These are phyloP conservation scores for Drosophila mojavensis DNA, from an alignment of 1,140 invertebrate genomes.

Conservation along the genomic window DNA sequence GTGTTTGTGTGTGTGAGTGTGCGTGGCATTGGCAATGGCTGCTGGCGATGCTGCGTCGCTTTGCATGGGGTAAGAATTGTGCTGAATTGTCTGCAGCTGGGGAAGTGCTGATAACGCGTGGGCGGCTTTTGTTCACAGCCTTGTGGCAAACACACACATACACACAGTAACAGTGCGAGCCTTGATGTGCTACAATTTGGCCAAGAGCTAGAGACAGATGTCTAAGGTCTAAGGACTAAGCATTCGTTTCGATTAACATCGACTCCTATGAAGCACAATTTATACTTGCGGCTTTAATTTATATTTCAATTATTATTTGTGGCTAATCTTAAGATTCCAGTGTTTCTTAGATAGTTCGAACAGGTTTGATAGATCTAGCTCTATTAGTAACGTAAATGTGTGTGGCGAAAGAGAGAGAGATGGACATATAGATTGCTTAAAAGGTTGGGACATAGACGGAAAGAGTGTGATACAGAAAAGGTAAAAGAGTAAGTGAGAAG, in stretches of 20 bases:
- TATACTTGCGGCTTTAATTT: too few species aligned
- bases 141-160: conserved; percentile 2
- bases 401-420: too few species aligned
- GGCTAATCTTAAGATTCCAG: too few species aligned
- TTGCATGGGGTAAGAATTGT: not conserved
- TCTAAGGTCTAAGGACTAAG: too few species aligned
- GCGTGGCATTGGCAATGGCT: conserved; percentile 6
- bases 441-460: not conserved
- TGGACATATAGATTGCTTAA: too few species aligned
- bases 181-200: not conserved
- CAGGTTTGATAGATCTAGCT: too few species aligned
- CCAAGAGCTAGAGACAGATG: not conserved
- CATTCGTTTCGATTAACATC: too few species aligned
- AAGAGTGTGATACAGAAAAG: not conserved
- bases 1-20: conserved; percentile 11
- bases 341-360: too few species aligned
- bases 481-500: not conserved
- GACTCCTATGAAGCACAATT: too few species aligned
- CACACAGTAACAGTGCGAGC: not conserved
- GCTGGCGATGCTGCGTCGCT: conserved; percentile 9
- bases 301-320: too few species aligned
- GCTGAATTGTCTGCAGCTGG: conserved; percentile 10
- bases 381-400: too few species aligned
- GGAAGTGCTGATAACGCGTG: conserved; percentile 8
- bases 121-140: conserved; percentile 2